These are phyloP conservation scores for Gasterosteus aculeatus DNA, from an alignment of 2,113 vertebrate genomes.

Conservation along the genomic window DNA sequence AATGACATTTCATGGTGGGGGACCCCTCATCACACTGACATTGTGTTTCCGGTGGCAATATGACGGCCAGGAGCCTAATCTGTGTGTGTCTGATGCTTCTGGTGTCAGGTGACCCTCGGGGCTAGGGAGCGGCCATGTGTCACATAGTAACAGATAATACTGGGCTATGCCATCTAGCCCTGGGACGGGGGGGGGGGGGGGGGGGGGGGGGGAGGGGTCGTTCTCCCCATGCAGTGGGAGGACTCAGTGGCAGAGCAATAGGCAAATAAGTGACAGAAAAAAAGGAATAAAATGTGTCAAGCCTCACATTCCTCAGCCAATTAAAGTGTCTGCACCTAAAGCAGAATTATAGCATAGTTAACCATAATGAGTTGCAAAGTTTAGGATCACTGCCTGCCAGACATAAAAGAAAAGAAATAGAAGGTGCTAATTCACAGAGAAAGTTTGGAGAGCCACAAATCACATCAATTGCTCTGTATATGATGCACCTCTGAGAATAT, in stretches of 20 bases:
- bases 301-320: constrained; percentile 68
- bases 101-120: constrained; percentile 18
- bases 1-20: constrained; percentile 17
- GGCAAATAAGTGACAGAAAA: constrained; percentile 46
- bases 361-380: constrained; percentile 70
- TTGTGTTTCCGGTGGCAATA: constrained; percentile 9
- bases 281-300: constrained; percentile 68
- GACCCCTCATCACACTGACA: constrained; percentile 14
- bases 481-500: constrained; percentile 1
- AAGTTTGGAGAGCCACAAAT: constrained; percentile 50
- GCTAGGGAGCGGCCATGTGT: background rate
- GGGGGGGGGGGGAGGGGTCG: constrained; percentile 1
- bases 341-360: constrained; percentile 77
- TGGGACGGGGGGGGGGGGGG: background rate
- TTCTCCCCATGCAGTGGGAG: constrained; percentile 18
- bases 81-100: constrained; percentile 6
- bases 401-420: constrained; percentile 61
- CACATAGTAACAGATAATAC: background rate
- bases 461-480: constrained; percentile 20
- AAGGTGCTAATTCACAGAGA: constrained; percentile 44
- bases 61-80: background rate
- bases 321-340: constrained; percentile 73
- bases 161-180: constrained; percentile 7
- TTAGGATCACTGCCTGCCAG: constrained; percentile 65
- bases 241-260: background rate